A percentile compares a stretch with the other conserved stretches of the same genome.
Conservation (phyloP, 1,140 invertebrate species). For the Cydia splendana region DNA sequence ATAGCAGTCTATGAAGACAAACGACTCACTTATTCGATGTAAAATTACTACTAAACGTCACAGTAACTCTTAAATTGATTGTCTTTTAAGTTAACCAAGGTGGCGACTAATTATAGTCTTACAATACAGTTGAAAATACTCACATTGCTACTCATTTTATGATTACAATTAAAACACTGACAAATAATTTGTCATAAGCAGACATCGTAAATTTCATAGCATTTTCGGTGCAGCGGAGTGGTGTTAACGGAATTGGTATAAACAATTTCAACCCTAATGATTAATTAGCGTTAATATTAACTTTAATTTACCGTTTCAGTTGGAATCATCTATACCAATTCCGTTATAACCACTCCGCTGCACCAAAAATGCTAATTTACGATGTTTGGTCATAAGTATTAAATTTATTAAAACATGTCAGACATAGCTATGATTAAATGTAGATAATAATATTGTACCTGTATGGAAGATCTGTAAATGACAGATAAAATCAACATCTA, state of each 20-base stretch:
- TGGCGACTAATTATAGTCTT: constrained; percentile 51
- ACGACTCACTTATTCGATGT: constrained; percentile 49
- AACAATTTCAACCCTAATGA: too few species aligned
- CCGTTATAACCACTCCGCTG: too few species aligned
- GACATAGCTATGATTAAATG: constrained; percentile 11
- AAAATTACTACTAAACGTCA: constrained; percentile 50
- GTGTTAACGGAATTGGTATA: too few species aligned
- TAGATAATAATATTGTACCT: constrained; percentile 20
- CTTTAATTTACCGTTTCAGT: too few species aligned
- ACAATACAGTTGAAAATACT: constrained; percentile 57
- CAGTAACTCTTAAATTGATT: constrained; percentile 53
- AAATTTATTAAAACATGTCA: constrained; percentile 9
- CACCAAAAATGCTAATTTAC: too few species aligned
- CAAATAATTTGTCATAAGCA: constrained; percentile 7
- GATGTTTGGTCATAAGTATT: not conserved
- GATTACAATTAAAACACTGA: constrained; percentile 30
- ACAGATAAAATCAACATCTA: constrained; percentile 32
- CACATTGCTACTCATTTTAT: constrained; percentile 45
- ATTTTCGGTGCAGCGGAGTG: too few species aligned
- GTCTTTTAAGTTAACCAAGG: constrained; percentile 63
- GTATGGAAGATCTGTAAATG: constrained; percentile 4
- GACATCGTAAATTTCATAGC: too few species aligned
- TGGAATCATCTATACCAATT: too few species aligned
- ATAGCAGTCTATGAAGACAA: constrained; percentile 42
- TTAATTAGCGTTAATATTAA: too few species aligned